These are phyloP conservation scores for Helarctos malayanus DNA, from an alignment of 2,797 vertebrate species.

Conservation along the genomic window DNA sequence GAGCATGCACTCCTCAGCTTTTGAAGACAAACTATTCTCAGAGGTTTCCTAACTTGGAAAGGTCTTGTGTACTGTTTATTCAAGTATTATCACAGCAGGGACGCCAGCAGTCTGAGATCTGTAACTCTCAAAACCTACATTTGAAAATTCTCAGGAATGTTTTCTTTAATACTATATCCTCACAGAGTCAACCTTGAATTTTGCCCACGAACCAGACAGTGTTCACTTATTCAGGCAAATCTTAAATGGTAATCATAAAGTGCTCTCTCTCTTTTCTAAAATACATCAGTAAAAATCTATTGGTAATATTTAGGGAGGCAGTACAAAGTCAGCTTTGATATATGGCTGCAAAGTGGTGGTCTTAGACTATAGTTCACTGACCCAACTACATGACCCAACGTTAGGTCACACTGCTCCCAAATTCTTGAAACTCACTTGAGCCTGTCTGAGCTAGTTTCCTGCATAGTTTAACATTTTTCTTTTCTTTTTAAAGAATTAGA, in stretches of 20 bases:
- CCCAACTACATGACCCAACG: not conserved
- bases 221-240: not conserved
- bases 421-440: not conserved
- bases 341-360: not conserved
- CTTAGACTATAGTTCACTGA: not conserved
- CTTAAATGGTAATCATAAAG: not conserved
- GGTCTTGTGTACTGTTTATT: not conserved
- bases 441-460: not conserved
- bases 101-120: not conserved
- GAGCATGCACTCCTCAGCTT: not conserved
- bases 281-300: not conserved
- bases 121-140: not conserved
- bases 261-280: not conserved
- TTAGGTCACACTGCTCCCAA: not conserved
- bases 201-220: not conserved
- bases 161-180: not conserved
- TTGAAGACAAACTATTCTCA: not conserved
- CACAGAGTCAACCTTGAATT: not conserved
- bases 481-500: not conserved
- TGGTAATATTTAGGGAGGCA: fast-evolving
- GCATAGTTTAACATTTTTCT: not conserved
- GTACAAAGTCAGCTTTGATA: not conserved
- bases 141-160: not conserved
- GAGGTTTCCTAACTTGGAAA: not conserved
- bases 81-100: not conserved